phyloP scores from a whole-genome alignment of 2,113 vertebrate species.

The Corythornis vintsioides region DNA sequence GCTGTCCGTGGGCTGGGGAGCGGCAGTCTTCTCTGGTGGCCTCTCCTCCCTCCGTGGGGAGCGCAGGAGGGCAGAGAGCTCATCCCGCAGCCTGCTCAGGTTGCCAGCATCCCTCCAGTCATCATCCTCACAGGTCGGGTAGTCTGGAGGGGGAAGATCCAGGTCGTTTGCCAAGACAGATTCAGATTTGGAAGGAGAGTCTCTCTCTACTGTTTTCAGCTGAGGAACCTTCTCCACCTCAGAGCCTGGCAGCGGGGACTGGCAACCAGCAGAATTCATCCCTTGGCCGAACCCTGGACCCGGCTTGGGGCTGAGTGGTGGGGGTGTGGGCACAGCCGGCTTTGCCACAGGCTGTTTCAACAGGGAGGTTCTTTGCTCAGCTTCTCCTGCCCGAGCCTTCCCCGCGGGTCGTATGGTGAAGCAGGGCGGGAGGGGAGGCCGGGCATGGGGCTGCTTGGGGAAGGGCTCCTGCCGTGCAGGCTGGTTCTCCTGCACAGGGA shows the following conservation, averaged over 20 bases:
- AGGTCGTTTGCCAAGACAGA: neutral
- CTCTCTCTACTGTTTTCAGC: neutral
- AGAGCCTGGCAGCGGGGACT: fast-evolving
- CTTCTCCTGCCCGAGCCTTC: neutral
- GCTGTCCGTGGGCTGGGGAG: fast-evolving
- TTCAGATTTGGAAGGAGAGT: neutral
- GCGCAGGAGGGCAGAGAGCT: constrained; percentile 73
- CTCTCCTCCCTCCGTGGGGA: constrained; percentile 47
- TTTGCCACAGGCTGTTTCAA: neutral
- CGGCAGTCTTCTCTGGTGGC: neutral
- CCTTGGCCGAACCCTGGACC: neutral
- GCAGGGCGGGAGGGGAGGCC: constrained; percentile 58
- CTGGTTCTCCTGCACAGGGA: constrained; percentile 51
- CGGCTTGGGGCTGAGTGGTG: neutral
- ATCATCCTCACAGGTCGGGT: neutral
- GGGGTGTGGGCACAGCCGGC: neutral
- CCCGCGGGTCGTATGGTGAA: constrained; percentile 55
- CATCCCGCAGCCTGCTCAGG: constrained; percentile 66
- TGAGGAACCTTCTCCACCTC: neutral
- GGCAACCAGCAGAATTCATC: fast-evolving
- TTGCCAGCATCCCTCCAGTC: constrained; percentile 72
- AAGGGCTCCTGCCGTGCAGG: neutral
- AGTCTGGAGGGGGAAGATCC: constrained; percentile 49
- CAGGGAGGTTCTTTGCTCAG: neutral
- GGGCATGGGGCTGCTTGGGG: constrained; percentile 32